phyloP scores from a whole-genome alignment of 2,113 vertebrate genomes.

The Micronycteris hirsuta region DNA sequence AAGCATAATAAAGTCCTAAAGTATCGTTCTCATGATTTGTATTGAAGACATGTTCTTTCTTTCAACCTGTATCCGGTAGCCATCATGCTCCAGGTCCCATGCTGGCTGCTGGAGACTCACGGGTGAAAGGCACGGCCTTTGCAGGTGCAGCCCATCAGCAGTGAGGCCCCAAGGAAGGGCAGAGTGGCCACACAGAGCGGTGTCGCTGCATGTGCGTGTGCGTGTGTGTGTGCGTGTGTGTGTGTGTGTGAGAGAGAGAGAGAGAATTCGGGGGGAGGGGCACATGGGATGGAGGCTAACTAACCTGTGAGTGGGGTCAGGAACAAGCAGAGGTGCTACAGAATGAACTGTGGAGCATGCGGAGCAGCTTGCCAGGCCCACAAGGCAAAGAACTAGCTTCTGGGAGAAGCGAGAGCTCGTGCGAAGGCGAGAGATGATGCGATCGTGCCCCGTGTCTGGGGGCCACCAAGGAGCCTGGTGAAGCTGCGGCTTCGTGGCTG shows the following conservation, averaged over 20 bases:
- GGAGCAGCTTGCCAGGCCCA: neutral
- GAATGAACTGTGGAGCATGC: neutral
- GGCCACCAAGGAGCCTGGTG: neutral
- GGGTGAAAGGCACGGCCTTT: neutral
- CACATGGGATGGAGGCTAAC: too few relatives aligned
- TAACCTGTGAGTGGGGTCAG: too few relatives aligned
- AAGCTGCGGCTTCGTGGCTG: too few relatives aligned
- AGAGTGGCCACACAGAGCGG: neutral
- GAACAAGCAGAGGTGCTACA: neutral
- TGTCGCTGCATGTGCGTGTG: neutral
- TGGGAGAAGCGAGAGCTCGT: neutral
- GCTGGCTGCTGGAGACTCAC: neutral
- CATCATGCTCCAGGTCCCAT: neutral
- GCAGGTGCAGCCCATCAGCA: fast-evolving
- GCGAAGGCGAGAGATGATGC: neutral
- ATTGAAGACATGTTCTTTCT: neutral
- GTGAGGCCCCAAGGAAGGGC: neutral
- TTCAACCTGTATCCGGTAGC: neutral
- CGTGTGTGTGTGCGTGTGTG: fast-evolving
- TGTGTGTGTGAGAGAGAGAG: too few relatives aligned
- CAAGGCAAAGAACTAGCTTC: neutral
- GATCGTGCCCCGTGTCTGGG: fast-evolving
- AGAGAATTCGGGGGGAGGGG: neutral
- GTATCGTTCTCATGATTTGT: neutral
- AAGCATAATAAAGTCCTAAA: neutral